phyloP scores from a whole-genome alignment of 2,113 vertebrate genomes.

The Piprites chloris region DNA sequence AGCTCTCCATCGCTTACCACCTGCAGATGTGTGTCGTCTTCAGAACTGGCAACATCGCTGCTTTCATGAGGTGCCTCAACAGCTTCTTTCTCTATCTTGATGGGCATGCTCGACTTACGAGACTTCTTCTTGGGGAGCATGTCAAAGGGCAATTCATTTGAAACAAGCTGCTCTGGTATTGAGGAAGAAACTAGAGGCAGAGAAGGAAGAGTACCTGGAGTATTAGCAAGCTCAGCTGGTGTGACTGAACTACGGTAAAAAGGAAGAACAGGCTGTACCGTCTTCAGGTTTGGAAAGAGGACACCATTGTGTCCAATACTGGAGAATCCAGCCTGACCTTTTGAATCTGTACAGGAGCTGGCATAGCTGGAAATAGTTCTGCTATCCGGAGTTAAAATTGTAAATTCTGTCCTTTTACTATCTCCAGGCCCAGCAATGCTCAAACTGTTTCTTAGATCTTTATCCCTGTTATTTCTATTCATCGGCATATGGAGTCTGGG shows the following conservation, averaged over 20 bases:
- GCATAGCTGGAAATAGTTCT: conserved; percentile 79
- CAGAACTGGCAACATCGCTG: conserved; percentile 77
- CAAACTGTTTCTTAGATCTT: conserved; percentile 83
- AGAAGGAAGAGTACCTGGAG: conserved; percentile 89
- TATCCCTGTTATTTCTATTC: conserved; percentile 96
- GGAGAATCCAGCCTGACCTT: conserved; percentile 75
- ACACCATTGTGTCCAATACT: conserved; percentile 85
- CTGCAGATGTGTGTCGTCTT: conserved; percentile 76
- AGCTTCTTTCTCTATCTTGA: conserved; percentile 93
- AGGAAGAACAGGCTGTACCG: conserved; percentile 93
- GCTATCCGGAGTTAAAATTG: conserved; percentile 69
- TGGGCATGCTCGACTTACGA: conserved; percentile 97
- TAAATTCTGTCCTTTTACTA: conserved; percentile 76
- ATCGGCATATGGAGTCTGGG: conserved; percentile 97
- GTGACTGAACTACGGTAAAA: conserved; percentile 94
- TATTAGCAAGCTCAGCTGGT: conserved; percentile 92
- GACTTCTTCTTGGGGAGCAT: conserved; percentile 94
- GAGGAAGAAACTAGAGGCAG: conserved; percentile 90
- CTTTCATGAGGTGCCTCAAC: conserved; percentile 72
- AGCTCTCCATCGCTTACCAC: conserved; percentile 71
- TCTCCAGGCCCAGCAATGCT: conserved; percentile 72
- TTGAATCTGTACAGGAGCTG: conserved; percentile 79
- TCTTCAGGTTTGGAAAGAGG: conserved; percentile 94
- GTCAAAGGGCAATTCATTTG: conserved; percentile 75
- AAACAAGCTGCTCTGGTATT: conserved; percentile 78